Conservation (phyloP, 2,113 vertebrate species). For the Chionomys nivalis region DNA sequence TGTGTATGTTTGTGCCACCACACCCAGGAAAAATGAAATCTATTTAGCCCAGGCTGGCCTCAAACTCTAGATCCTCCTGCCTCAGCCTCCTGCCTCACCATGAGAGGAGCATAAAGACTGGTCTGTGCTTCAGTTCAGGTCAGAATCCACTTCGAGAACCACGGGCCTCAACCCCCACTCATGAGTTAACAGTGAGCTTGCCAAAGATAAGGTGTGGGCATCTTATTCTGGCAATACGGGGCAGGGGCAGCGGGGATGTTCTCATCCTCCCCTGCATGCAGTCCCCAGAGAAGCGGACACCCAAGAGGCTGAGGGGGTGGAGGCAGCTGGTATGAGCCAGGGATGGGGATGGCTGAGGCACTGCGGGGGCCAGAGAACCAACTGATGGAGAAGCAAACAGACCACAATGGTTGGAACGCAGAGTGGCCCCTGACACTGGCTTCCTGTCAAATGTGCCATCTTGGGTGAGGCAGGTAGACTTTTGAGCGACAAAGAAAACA, state of each 20-base stretch:
- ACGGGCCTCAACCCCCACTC: neutral
- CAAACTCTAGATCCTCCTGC: neutral
- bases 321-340: neutral
- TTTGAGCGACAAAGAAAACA: neutral
- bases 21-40: neutral
- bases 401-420: neutral
- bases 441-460: neutral
- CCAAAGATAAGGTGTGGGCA: neutral
- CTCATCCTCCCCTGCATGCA: neutral
- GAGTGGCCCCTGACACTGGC: neutral
- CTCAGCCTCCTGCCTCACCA: neutral
- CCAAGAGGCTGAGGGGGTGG: neutral
- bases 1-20: neutral
- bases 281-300: neutral
- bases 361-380: neutral
- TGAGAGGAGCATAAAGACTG: neutral
- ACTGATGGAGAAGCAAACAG: neutral
- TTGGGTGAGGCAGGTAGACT: neutral
- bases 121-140: no score
- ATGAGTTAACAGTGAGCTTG: neutral
- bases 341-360: neutral
- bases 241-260: neutral
- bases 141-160: neutral
- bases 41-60: neutral
- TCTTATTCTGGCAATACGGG: neutral